Conservation (phyloP, 2,888 invertebrate genomes). For the Vandiemenella viatica region DNA sequence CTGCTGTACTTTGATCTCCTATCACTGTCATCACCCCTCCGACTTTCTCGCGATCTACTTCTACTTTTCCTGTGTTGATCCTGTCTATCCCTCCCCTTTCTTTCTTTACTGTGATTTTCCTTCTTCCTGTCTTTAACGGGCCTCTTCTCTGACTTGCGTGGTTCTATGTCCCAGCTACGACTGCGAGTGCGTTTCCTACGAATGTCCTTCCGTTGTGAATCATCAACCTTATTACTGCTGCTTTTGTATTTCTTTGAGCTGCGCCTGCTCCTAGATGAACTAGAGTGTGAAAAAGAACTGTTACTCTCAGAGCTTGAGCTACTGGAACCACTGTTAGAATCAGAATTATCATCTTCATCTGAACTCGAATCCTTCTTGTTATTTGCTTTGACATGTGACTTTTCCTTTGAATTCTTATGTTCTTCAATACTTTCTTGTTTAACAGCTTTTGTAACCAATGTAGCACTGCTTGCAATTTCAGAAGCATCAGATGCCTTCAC, state of each 20-base stretch:
- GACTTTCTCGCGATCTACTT: conserved; percentile 10
- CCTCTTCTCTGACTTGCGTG: conserved; percentile 3
- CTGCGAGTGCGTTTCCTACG: conserved; percentile 2
- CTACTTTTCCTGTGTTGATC: conserved; percentile 13
- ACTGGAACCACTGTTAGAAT: conserved; percentile 14
- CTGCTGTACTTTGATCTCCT: neutral
- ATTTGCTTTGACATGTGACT: conserved; percentile 3
- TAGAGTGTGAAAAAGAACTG: conserved; percentile 9
- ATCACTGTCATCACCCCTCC: conserved; percentile 11
- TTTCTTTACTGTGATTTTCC: conserved; percentile 10
- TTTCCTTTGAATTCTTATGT: neutral
- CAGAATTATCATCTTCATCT: conserved; percentile 12
- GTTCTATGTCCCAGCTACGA: conserved; percentile 4
- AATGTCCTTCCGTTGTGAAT: conserved; percentile 6
- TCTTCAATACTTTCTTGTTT: no score
- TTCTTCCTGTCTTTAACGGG: conserved; percentile 6
- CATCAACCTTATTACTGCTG: conserved; percentile 4
- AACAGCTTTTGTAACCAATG: no score
- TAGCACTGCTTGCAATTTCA: neutral
- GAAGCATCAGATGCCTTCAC: neutral
- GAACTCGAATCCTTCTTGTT: conserved; percentile 9
- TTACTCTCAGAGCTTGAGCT: conserved; percentile 10
- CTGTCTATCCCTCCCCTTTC: conserved; percentile 12
- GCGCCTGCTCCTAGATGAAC: conserved; percentile 11
- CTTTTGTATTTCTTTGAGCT: conserved; percentile 12